Evolutionary conservation across 2,888 invertebrate genomes (phyloP), one percentile per base, ranked within the genome.

Genomic region (Orthosia incerta): DNA sequence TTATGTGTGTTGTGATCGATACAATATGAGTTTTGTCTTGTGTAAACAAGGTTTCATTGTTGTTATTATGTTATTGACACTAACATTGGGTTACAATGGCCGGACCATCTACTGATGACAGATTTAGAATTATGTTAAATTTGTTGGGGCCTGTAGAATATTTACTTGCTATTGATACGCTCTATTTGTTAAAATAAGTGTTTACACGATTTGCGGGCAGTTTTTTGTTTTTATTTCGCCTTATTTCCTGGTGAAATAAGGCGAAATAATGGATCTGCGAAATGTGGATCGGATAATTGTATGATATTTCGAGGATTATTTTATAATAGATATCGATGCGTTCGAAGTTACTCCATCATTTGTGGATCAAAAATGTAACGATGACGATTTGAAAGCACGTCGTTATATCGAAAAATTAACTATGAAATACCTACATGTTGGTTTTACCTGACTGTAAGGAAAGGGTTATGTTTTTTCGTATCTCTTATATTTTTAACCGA

Each of bases 1-100:
- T 89, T 89, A 90, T 88, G 81, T 67, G 63, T 66, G 71, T 76
- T 81, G 79, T 87, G 88, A 89, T 88, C 88, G 81, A 90, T 84
- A 84, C 65, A 87, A 87, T 87, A 80, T 88, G 83, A 73, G 79
- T 81, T 85, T 80, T 90, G 78, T 81, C 59, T 51, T 63, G 59
- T 70, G 73, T 80, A 78, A 79, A 84, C 86, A 89, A 83, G 83
- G 88, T 84, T 64, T 72, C 82, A 68, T 83, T 84, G 88, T 74
- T 16, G 73, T 76, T 79, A 63, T 71, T 74, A 74, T 72, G 64
- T 77, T 73, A 71, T 76, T 84, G 74, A 80, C 77, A 74, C 53
- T 76, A 70, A 79, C 82, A 79, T 62, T 57, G 62, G 31, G 11
- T 65, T 73, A 65, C 57, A 67, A 80, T 64, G 63, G 56, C 31